These are phyloP conservation scores for Stegostoma tigrinum DNA, from an alignment of 2,113 vertebrate genomes.

Conservation along the genomic window DNA sequence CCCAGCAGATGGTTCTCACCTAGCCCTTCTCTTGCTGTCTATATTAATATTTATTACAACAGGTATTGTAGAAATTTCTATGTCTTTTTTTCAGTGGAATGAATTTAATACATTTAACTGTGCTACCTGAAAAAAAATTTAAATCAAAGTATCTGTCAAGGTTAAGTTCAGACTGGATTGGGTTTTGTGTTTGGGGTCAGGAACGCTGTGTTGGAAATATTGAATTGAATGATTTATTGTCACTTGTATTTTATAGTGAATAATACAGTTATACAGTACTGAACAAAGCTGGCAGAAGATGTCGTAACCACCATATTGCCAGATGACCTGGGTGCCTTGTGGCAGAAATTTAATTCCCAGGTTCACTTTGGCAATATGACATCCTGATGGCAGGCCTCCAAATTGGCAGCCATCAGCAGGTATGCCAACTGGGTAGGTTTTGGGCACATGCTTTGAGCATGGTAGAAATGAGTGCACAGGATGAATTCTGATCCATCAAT, in stretches of 20 bases:
- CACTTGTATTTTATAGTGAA: too few relatives aligned
- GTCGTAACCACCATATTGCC: too few relatives aligned
- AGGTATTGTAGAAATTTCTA: not conserved
- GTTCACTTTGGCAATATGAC: too few relatives aligned
- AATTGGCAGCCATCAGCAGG: too few relatives aligned
- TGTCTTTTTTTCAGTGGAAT: not conserved
- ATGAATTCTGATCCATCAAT: too few relatives aligned
- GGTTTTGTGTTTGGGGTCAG: not conserved
- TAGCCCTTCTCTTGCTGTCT: not conserved
- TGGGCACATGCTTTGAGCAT: too few relatives aligned
- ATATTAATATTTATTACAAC: not conserved
- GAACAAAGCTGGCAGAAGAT: too few relatives aligned
- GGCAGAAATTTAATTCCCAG: not conserved
- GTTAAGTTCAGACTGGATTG: not conserved
- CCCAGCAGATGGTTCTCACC: constrained; percentile 22
- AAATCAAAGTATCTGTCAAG: not conserved
- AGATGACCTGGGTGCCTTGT: too few relatives aligned
- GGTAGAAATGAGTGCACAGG: too few relatives aligned
- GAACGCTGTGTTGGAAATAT: not conserved
- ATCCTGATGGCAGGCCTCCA: too few relatives aligned
- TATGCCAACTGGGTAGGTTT: too few relatives aligned
- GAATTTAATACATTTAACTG: not conserved
- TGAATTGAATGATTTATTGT: too few relatives aligned
- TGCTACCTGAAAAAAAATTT: not conserved
- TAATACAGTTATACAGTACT: not conserved